Base-by-base conservation (phyloP, 2,888 invertebrate species). In the Imbricaverruca yamaguchii region DNA sequence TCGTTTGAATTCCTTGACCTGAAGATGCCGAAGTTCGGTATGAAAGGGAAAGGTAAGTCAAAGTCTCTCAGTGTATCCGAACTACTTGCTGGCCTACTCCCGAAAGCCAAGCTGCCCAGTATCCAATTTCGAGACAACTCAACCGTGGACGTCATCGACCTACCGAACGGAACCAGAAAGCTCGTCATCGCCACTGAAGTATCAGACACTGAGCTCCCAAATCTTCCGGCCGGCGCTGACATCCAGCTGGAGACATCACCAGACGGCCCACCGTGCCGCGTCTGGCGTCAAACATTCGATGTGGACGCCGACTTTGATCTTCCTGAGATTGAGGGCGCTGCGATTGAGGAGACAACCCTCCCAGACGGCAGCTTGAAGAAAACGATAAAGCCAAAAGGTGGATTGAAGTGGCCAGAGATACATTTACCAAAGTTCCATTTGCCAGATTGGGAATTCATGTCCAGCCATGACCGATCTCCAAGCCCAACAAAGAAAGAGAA, bases 21-120 rank as follows among this genome's bases (percentile, higher is more conserved):
- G 15, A 74, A 74, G 74, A 74, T 74, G 74, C 74, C 74, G 7
- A 74, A 74, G 39, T 74, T 74, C 21, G 74, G 74, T 8, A 7
- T 55, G 53, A 74, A 74, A 11, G 74, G 74, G 3, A 74, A 74
- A 55, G 53, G 21, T 10, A 74, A 74, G 15, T 10, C 53, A 13
- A 21, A 55, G 11, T 3, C 21, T 12, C 21, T 12, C 21, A 74
- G 74, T 23, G 0, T 74, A 11, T 55, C 74, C 9, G 74, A 74
- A 23, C 53, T 74, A 0, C 55, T 74, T 2, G 74, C 74, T 21
- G 74, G 53, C 21, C 8, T 74, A 11, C 74, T 74, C 10, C 74
- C 74, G 15, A 74, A 53, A 9, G 55, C 53, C 7, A 53, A 53
- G 55, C 74, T 74, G 4, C 74, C 74, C 1, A 18, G 21, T 1